Evolutionary conservation across 2,888 invertebrate genomes (phyloP).

Genomic region (Pterobdella sp.): DNA sequence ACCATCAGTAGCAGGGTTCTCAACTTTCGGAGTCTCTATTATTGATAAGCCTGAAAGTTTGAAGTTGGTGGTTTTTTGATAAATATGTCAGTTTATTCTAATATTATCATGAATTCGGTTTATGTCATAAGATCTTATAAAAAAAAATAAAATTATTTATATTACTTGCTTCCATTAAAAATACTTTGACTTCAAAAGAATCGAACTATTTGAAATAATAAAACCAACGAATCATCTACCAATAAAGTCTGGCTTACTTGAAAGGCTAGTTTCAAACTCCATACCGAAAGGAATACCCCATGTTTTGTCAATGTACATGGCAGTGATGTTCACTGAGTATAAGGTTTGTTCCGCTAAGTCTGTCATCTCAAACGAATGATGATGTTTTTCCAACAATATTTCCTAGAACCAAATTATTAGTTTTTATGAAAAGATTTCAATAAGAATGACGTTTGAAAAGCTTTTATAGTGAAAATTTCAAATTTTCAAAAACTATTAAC

Average conservation of each 20-base stretch:
- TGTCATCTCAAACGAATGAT: conserved; percentile 36
- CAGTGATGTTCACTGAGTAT: conserved; percentile 47
- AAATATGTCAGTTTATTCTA: too few species aligned
- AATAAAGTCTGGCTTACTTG: neutral
- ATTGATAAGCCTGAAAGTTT: neutral
- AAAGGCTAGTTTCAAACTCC: conserved; percentile 41
- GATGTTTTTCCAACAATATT: neutral
- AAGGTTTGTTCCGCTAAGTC: conserved; percentile 45
- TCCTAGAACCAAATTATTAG: neutral
- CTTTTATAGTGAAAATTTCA: too few species aligned
- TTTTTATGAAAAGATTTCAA: neutral
- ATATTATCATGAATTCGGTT: too few species aligned
- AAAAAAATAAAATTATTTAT: too few species aligned
- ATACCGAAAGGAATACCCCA: conserved; percentile 40
- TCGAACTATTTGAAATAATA: too few species aligned
- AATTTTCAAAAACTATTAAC: too few species aligned
- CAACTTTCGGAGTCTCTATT: neutral
- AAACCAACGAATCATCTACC: neutral
- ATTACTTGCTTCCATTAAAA: too few species aligned
- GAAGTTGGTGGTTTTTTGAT: too few species aligned
- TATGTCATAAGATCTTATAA: too few species aligned
- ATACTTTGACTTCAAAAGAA: too few species aligned
- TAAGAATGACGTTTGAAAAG: too few species aligned
- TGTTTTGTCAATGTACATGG: conserved; percentile 43
- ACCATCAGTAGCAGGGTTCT: neutral